Conservation (phyloP, 2,888 invertebrate species). For the Phragmatobia fuliginosa region DNA sequence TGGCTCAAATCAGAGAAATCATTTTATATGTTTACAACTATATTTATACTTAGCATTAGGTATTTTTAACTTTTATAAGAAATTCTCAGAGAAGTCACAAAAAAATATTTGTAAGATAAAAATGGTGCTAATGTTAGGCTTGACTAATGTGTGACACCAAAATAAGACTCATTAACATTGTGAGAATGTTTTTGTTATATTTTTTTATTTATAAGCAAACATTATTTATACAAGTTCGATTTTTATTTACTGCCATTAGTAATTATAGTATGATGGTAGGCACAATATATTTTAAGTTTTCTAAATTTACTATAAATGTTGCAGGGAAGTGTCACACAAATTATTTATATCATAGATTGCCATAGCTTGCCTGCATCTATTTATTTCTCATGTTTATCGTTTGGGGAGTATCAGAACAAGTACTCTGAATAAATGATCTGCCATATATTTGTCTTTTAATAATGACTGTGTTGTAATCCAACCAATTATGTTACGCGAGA, state of each 20-base stretch:
- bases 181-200: constrained; percentile 84
- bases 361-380: constrained; percentile 86
- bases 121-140: constrained; percentile 86
- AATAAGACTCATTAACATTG: constrained; percentile 82
- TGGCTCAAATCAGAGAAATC: constrained; percentile 85
- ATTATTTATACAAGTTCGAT: constrained; percentile 82
- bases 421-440: constrained; percentile 86
- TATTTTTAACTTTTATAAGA: constrained; percentile 86
- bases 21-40: constrained; percentile 77
- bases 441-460: constrained; percentile 85
- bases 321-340: constrained; percentile 83
- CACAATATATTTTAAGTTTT: constrained; percentile 66
- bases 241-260: constrained; percentile 85
- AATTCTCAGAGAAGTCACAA: constrained; percentile 86
- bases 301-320: constrained; percentile 73
- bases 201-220: constrained; percentile 84
- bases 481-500: constrained; percentile 73
- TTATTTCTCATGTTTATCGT: constrained; percentile 81
- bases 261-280: constrained; percentile 76
- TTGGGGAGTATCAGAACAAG: constrained; percentile 80
- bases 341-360: constrained; percentile 83
- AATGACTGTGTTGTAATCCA: constrained; percentile 81
- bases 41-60: constrained; percentile 85
- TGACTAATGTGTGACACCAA: constrained; percentile 86
- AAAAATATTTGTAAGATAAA: constrained; percentile 83